phyloP scores from a whole-genome alignment of 2,797 vertebrate genomes.

The Loriculus beryllinus region DNA sequence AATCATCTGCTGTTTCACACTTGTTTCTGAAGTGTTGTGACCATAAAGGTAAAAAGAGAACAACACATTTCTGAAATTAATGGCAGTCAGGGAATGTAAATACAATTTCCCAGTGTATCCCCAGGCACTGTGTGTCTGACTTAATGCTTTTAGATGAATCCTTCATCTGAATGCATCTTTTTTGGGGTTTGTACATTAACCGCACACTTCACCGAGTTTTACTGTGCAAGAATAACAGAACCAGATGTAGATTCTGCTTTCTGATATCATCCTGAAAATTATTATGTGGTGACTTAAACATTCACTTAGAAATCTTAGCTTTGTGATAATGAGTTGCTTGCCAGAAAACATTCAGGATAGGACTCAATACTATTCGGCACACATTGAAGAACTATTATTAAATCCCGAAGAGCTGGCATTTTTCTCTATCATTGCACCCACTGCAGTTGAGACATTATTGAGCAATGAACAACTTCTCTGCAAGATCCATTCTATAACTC shows the following conservation, averaged over 20 bases:
- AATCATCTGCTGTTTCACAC: neutral
- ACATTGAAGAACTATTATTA: neutral
- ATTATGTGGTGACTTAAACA: neutral
- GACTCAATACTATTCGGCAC: neutral
- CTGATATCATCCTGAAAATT: neutral
- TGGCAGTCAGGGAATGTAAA: neutral
- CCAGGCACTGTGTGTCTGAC: neutral
- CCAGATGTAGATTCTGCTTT: neutral
- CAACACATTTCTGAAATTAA: neutral
- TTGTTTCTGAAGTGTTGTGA: neutral
- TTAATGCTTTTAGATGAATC: neutral
- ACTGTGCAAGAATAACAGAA: neutral
- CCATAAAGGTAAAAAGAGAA: neutral
- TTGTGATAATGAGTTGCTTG: neutral
- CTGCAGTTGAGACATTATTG: rapidly evolving
- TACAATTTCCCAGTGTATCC: neutral
- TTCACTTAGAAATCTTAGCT: neutral
- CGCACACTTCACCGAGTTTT: neutral
- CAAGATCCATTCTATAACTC: neutral
- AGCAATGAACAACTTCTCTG: rapidly evolving
- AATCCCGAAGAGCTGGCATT: neutral
- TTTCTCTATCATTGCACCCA: neutral
- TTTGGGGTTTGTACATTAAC: neutral
- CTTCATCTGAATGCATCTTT: neutral
- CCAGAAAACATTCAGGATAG: neutral